phyloP scores from a whole-genome alignment of 1,140 invertebrate species.

The Steinernema feltiae region DNA sequence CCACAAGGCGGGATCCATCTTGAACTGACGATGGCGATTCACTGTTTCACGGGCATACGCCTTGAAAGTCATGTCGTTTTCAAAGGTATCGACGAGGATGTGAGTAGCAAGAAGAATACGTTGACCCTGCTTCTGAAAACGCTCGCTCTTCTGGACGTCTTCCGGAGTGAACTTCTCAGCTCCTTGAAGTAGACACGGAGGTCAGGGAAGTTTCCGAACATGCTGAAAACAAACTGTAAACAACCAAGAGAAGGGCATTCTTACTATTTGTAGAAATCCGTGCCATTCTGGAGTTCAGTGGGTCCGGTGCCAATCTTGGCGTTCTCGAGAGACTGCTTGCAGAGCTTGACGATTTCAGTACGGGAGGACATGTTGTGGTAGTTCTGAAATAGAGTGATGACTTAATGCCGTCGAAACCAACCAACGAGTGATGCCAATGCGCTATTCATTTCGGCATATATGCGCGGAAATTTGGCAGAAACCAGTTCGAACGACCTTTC shows the following conservation, averaged over 20 bases:
- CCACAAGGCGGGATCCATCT: conserved; percentile 49
- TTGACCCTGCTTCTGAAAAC: conserved; percentile 49
- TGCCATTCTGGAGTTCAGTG: conserved; percentile 24
- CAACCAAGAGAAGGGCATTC: conserved; percentile 8
- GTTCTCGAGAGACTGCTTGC: conserved; percentile 21
- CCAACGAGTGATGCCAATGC: not conserved
- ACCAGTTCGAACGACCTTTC: not conserved
- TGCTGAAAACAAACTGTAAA: conserved; percentile 32
- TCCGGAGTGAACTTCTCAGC: conserved; percentile 51
- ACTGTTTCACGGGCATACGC: conserved; percentile 44
- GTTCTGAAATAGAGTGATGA: not conserved
- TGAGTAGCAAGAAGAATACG: conserved; percentile 47
- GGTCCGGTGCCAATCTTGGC: conserved; percentile 22
- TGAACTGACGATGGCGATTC: conserved; percentile 45
- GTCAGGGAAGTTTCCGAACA: conserved; percentile 48
- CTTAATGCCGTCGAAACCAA: not conserved
- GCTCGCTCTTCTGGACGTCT: conserved; percentile 51
- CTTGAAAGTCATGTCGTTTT: conserved; percentile 38
- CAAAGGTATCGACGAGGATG: conserved; percentile 38
- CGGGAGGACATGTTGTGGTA: not conserved
- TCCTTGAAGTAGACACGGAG: conserved; percentile 51
- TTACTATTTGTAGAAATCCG: conserved; percentile 39
- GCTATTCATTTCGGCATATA: not conserved
- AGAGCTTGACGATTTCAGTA: conserved; percentile 24
- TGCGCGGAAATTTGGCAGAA: not conserved